Conservation (phyloP, 1,140 invertebrate genomes). For the Drusus annulatus region DNA sequence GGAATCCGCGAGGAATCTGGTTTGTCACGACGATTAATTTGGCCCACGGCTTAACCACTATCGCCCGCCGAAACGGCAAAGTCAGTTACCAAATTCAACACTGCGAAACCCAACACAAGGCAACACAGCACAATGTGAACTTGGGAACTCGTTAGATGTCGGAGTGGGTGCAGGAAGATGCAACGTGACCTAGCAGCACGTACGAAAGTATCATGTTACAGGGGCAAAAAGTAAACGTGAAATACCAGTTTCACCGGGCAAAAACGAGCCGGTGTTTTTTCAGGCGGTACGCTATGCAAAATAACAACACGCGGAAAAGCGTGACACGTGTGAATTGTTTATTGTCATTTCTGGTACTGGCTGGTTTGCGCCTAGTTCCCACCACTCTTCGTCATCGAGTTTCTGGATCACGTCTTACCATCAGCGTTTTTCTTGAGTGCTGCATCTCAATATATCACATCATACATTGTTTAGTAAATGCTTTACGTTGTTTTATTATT, state of each 20-base stretch:
- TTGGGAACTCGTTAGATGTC: conserved; percentile 20
- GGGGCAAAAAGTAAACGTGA: conserved; percentile 40
- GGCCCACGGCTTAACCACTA: not conserved
- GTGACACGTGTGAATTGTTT: conserved; percentile 27
- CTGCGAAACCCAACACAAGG: not conserved
- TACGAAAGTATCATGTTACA: conserved; percentile 21
- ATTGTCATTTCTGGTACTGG: too few relatives aligned
- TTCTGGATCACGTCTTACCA: too few relatives aligned
- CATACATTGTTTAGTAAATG: too few relatives aligned
- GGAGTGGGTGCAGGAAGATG: conserved; percentile 12
- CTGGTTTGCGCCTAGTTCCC: too few relatives aligned
- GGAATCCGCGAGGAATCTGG: conserved; percentile 24
- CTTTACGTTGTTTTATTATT: too few relatives aligned
- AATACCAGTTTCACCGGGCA: conserved; percentile 33
- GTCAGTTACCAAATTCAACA: conserved; percentile 5
- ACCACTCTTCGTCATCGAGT: too few relatives aligned
- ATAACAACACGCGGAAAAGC: conserved; percentile 23
- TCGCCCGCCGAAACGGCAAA: not conserved
- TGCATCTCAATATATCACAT: too few relatives aligned
- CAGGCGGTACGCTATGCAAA: conserved; percentile 23
- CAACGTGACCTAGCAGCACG: conserved; percentile 16
- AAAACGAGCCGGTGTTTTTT: conserved; percentile 34
- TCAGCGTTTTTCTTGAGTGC: too few relatives aligned
- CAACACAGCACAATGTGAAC: not conserved
- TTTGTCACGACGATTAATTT: conserved; percentile 35